Percentiles rank a stretch among this genome's conserved stretches.
These are phyloP conservation scores for Aplysina aerophoba DNA, from an alignment of 37 sponge, comb jelly and placozoan species.

Conservation along the genomic window DNA sequence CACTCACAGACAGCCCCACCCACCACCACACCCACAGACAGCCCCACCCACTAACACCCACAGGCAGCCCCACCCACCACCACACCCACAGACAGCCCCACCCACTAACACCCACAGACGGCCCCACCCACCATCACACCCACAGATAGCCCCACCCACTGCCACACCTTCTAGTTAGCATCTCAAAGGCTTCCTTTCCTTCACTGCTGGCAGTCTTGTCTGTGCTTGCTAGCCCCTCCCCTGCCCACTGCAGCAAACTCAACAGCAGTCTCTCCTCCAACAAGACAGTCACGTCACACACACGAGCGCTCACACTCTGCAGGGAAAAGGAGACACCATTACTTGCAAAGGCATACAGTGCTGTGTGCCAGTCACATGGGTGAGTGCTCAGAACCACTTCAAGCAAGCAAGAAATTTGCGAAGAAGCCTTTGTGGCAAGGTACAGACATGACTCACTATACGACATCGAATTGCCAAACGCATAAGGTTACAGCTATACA, in stretches of 20 bases:
- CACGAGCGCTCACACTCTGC: constrained; percentile 47
- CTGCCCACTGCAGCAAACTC: constrained; percentile 77
- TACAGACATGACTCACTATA: no score
- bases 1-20: no score
- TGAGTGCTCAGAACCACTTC: no score
- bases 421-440: no score
- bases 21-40: no score
- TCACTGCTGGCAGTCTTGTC: background rate
- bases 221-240: constrained; percentile 44
- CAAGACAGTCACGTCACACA: constrained; percentile 58
- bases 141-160: constrained; percentile 17
- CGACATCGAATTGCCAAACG: no score
- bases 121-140: constrained; percentile 11
- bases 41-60: background rate
- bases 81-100: background rate
- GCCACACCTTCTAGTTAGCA: constrained; percentile 35
- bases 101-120: background rate
- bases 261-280: constrained; percentile 84
- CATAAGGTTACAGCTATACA: no score
- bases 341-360: no score
- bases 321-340: background rate
- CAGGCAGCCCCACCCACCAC: background rate
- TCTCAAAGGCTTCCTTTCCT: constrained; percentile 33
- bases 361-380: no score
- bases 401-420: no score